Evolutionary conservation across 2,888 invertebrate genomes (phyloP).

Genomic region (Electrophaes corylata): DNA sequence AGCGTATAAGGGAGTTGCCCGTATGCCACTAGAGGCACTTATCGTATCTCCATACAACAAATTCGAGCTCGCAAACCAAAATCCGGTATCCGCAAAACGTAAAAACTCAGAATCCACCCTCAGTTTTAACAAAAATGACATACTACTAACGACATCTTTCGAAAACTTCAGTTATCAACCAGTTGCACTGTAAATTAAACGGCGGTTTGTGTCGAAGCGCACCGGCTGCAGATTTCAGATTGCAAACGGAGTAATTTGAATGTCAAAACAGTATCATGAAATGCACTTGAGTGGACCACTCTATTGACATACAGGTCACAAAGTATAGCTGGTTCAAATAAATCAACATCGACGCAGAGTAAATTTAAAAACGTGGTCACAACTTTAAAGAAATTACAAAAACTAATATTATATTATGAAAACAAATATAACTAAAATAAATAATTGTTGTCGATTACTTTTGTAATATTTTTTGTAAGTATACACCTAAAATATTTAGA

Average conservation of each 20-base stretch:
- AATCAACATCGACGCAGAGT: too few relatives aligned
- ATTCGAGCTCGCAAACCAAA: too few relatives aligned
- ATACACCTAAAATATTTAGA: too few relatives aligned
- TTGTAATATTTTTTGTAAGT: too few relatives aligned
- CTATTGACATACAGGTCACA: slow-evolving; percentile 9
- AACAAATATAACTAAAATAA: too few relatives aligned
- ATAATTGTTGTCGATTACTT: too few relatives aligned
- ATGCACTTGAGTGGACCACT: slow-evolving; percentile 31
- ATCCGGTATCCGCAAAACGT: too few relatives aligned
- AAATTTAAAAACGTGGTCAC: neutral
- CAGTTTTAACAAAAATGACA: neutral
- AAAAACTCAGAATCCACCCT: neutral
- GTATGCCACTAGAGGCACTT: too few relatives aligned
- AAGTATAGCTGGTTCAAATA: neutral
- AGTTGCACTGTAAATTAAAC: slow-evolving; percentile 25
- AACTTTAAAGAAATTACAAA: too few relatives aligned
- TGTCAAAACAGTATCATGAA: slow-evolving; percentile 44
- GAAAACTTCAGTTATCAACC: slow-evolving; percentile 2
- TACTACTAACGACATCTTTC: neutral
- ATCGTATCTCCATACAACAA: too few relatives aligned
- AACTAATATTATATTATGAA: too few relatives aligned
- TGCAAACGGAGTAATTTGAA: slow-evolving; percentile 43
- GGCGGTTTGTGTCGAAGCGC: slow-evolving; percentile 22
- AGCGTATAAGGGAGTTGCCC: too few relatives aligned
- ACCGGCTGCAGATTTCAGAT: slow-evolving; percentile 25